Evolutionary conservation across 2,888 invertebrate genomes (phyloP).

Genomic region (Drosophila paramelanica): DNA sequence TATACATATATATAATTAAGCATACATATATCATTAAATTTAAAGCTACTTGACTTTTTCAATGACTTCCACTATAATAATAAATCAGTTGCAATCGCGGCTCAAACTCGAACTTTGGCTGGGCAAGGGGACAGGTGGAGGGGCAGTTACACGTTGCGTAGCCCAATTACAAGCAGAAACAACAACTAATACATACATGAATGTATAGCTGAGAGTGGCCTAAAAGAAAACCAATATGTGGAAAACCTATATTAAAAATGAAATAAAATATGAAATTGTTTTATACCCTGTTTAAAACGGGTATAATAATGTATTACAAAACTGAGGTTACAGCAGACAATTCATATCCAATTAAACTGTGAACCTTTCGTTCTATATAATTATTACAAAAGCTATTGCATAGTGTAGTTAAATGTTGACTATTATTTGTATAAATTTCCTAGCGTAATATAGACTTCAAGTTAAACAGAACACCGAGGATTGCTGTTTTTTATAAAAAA

Average conservation of each 20-base stretch:
- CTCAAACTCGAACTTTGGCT: slow-evolving; percentile 25
- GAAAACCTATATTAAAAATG: not conserved
- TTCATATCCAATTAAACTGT: no score
- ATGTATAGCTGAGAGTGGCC: not conserved
- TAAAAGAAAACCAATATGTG: not conserved
- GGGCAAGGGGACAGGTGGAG: no score
- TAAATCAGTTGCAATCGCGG: slow-evolving; percentile 54
- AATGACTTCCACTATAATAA: slow-evolving; percentile 76
- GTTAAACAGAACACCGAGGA: no score
- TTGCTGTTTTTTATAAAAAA: no score
- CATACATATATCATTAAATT: slow-evolving; percentile 51
- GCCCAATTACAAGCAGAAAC: slow-evolving; percentile 16
- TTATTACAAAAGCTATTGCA: no score
- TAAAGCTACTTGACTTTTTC: slow-evolving; percentile 75
- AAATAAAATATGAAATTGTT: not conserved
- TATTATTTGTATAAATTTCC: no score
- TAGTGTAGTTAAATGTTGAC: no score
- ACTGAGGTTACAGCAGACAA: no score
- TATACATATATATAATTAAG: not conserved
- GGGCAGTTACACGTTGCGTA: not conserved
- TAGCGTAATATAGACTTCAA: no score
- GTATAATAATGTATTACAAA: no score
- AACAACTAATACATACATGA: slow-evolving; percentile 27
- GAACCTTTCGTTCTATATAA: no score
- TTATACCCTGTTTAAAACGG: slow-evolving; percentile 1